These are phyloP conservation scores for Semicossyphus pulcher DNA, from an alignment of 2,113 vertebrate species.

Conservation along the genomic window DNA sequence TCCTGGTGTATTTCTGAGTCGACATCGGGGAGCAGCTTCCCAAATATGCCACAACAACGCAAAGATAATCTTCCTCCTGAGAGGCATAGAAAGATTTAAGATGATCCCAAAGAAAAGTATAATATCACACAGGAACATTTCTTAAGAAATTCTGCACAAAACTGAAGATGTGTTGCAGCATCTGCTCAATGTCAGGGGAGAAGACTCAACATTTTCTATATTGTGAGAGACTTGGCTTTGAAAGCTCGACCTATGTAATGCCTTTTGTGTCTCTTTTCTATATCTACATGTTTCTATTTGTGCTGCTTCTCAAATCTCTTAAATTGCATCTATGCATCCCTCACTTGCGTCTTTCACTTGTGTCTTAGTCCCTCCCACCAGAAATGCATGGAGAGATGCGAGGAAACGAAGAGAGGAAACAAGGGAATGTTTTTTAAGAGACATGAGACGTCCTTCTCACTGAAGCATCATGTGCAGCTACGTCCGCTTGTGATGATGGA, in stretches of 20 bases:
- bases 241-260: neutral
- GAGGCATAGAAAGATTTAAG: constrained; percentile 45
- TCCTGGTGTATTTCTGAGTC: constrained; percentile 18
- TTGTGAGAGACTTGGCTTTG: neutral
- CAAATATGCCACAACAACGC: constrained; percentile 35
- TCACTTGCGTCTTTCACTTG: too few species aligned
- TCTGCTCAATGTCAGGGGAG: constrained; percentile 16
- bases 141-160: constrained; percentile 11
- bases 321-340: too few species aligned
- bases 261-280: too few species aligned
- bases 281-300: too few species aligned
- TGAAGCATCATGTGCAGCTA: too few species aligned
- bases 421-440: too few species aligned
- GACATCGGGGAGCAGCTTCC: constrained; percentile 39
- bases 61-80: constrained; percentile 60
- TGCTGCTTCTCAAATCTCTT: too few species aligned
- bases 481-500: too few species aligned
- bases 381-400: too few species aligned
- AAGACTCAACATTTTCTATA: constrained; percentile 13
- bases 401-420: too few species aligned
- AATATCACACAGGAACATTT: constrained; percentile 42
- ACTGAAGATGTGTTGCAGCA: neutral
- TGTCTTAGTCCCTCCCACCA: too few species aligned
- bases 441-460: too few species aligned
- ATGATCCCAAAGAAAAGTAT: constrained; percentile 45